Conservation (phyloP, 2,113 vertebrate genomes). For the Lepus timidus region DNA sequence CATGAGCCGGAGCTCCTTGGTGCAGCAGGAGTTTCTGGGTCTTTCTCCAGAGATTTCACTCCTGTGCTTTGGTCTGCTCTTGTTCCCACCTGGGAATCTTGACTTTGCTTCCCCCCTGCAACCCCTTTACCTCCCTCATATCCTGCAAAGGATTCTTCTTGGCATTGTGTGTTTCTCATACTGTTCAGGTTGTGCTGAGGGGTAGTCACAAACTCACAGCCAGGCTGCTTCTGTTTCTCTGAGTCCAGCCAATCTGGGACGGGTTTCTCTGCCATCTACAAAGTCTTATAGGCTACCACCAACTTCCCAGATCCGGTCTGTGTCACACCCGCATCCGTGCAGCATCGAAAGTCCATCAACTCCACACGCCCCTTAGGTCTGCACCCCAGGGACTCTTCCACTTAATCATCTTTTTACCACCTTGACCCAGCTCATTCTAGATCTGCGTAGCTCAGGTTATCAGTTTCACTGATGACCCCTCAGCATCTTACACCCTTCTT, state of each 20-base stretch:
- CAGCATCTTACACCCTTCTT: background rate
- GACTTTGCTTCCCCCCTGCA: background rate
- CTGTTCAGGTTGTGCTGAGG: background rate
- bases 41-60: background rate
- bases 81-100: background rate
- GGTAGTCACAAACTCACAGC: background rate
- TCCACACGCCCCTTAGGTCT: background rate
- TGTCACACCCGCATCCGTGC: background rate
- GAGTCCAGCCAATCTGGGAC: background rate
- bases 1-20: background rate
- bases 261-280: background rate
- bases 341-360: background rate
- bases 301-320: background rate
- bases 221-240: background rate
- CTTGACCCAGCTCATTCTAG: background rate
- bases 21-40: background rate
- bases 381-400: background rate
- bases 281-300: background rate
- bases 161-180: background rate
- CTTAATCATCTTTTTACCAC: background rate
- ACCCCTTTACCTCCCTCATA: background rate
- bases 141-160: background rate
- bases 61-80: background rate
- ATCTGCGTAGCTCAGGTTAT: background rate
- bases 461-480: background rate